Percentiles rank a stretch among this genome's conserved stretches.
Evolutionary conservation across 35 echinoderm and acorn worm genomes (phyloP).

Genomic region (Heliocidaris erythrogramma): DNA sequence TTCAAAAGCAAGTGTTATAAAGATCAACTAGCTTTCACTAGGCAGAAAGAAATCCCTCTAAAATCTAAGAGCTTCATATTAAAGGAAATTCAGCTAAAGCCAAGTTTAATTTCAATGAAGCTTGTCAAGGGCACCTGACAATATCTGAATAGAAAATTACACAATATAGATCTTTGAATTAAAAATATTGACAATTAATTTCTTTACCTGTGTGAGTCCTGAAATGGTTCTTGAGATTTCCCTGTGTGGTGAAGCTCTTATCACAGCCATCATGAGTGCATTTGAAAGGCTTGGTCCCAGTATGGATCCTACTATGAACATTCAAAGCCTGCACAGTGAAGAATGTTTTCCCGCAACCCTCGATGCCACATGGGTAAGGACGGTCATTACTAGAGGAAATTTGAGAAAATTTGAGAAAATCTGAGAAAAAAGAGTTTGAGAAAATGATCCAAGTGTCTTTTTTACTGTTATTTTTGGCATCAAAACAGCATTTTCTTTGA

Average conservation of each 20-base stretch:
- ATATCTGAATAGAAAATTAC: too few species aligned
- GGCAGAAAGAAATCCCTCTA: too few species aligned
- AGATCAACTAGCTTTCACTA: too few species aligned
- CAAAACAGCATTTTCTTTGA: too few species aligned
- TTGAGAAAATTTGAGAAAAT: too few species aligned
- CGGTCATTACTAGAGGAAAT: slow-evolving; percentile 78
- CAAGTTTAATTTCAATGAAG: background rate
- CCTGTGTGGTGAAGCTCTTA: slow-evolving; percentile 94
- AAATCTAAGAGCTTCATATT: background rate
- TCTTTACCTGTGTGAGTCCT: slow-evolving; percentile 84
- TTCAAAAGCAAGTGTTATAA: too few species aligned
- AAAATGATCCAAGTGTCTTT: background rate
- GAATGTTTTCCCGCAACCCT: slow-evolving; percentile 82
- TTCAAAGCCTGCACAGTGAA: slow-evolving; percentile 88
- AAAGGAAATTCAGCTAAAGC: background rate
- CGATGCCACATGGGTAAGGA: slow-evolving; percentile 71
- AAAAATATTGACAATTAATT: background rate
- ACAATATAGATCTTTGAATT: too few species aligned
- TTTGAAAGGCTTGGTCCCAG: slow-evolving; percentile 84
- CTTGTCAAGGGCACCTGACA: too few species aligned
- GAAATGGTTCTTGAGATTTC: slow-evolving; percentile 92
- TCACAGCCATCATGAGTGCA: slow-evolving; percentile 86
- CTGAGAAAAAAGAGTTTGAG: too few species aligned
- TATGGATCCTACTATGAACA: slow-evolving; percentile 93
- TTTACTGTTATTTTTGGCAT: too few species aligned